phyloP scores from a whole-genome alignment of 2,113 vertebrate species.

The Lucifuga dentata region DNA sequence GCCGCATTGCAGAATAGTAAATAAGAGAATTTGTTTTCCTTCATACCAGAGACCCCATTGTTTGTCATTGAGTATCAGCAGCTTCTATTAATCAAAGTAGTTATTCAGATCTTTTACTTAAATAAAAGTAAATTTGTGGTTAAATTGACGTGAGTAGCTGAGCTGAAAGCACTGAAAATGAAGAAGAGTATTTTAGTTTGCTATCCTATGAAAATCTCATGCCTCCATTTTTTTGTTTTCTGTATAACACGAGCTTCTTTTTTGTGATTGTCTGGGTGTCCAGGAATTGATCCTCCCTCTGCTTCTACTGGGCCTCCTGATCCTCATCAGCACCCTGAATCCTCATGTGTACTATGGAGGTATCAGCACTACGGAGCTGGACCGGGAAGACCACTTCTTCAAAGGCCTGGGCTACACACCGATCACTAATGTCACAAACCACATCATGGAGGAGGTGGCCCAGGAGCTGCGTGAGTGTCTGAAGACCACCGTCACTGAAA shows the following conservation, averaged over 20 bases:
- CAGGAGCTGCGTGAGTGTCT: conserved; percentile 74
- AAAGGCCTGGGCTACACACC: conserved; percentile 83
- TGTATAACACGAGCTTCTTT: background rate
- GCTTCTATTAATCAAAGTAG: too few species aligned
- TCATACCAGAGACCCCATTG: background rate
- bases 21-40: background rate
- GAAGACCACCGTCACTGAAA: background rate
- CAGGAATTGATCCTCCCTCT: conserved; percentile 83
- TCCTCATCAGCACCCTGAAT: conserved; percentile 82
- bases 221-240: too few species aligned
- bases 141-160: too few species aligned
- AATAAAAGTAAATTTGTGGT: too few species aligned
- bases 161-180: too few species aligned
- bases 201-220: too few species aligned
- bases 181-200: too few species aligned
- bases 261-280: background rate
- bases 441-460: conserved; percentile 87
- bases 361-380: conserved; percentile 77
- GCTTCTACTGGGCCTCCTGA: conserved; percentile 80
- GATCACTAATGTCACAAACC: conserved; percentile 77
- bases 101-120: too few species aligned
- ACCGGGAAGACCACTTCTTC: conserved; percentile 53
- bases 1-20: background rate
- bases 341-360: conserved; percentile 80
- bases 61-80: too few species aligned